These are phyloP conservation scores for Amphibalanus amphitrite DNA, from an alignment of 1,140 invertebrate species.

Conservation along the genomic window DNA sequence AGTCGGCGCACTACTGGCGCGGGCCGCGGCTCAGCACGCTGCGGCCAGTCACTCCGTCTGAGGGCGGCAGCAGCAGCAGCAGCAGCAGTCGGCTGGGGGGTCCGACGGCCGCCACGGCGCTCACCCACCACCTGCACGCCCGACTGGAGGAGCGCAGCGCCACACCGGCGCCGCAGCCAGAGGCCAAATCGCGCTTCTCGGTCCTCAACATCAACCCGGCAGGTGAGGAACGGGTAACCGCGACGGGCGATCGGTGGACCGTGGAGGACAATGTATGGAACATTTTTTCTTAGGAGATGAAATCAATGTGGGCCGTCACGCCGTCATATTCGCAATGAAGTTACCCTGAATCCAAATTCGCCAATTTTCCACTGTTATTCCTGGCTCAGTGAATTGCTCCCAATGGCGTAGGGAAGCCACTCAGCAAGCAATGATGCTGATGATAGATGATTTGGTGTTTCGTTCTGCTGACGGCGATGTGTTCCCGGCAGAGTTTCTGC, in stretches of 20 bases:
- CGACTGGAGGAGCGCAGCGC: not conserved
- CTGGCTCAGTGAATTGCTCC: too few relatives aligned
- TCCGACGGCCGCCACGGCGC: not conserved
- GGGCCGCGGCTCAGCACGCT: not conserved
- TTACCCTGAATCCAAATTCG: too few relatives aligned
- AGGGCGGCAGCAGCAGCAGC: not conserved
- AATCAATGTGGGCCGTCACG: too few relatives aligned
- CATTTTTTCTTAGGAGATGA: too few relatives aligned
- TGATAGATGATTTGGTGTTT: too few relatives aligned
- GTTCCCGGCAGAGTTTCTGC: slow-evolving; percentile 3
- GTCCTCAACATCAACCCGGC: slow-evolving; percentile 68
- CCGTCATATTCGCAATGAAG: too few relatives aligned
- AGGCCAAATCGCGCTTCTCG: not conserved
- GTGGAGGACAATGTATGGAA: too few relatives aligned
- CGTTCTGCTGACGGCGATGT: not conserved
- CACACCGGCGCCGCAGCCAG: not conserved
- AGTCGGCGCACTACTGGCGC: not conserved
- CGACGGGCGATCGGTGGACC: too few relatives aligned
- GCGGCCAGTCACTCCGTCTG: not conserved
- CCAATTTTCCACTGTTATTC: too few relatives aligned
- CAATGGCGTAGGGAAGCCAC: too few relatives aligned
- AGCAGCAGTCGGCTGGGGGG: too few relatives aligned
- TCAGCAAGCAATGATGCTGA: too few relatives aligned
- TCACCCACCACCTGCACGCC: not conserved
- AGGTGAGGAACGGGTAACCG: slow-evolving; percentile 35